These are phyloP conservation scores for Halichoeres trimaculatus DNA, from an alignment of 2,113 vertebrate species.

Conservation along the genomic window DNA sequence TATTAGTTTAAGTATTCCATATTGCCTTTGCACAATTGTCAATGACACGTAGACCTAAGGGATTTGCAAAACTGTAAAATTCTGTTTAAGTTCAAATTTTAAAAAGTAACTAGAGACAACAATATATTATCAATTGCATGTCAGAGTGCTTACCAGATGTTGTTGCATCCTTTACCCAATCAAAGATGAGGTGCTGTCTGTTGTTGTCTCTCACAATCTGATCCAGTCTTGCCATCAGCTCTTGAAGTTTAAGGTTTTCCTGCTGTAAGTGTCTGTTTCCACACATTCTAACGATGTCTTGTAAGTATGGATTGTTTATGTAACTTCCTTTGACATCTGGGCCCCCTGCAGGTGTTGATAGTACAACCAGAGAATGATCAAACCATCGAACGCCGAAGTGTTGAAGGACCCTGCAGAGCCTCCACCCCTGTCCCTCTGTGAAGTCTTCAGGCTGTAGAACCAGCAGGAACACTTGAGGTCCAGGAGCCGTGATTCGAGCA, in stretches of 20 bases:
- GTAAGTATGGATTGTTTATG: background rate
- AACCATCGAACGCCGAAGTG: background rate
- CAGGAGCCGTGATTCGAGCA: slow-evolving; percentile 33
- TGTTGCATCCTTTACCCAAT: background rate
- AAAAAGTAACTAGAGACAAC: background rate
- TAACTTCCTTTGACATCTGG: background rate
- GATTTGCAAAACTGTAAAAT: too few relatives aligned
- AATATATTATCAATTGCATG: too few relatives aligned
- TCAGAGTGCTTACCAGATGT: background rate
- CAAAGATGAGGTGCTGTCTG: background rate
- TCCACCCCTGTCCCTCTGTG: slow-evolving; percentile 5
- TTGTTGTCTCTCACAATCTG: slow-evolving; percentile 2
- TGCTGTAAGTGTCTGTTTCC: background rate
- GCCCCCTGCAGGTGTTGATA: background rate
- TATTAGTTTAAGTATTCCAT: too few relatives aligned
- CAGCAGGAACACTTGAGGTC: slow-evolving; percentile 55
- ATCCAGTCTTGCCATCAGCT: slow-evolving; percentile 11
- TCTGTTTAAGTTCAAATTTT: too few relatives aligned
- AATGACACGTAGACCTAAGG: too few relatives aligned
- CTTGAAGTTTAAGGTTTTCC: background rate
- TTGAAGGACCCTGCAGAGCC: background rate
- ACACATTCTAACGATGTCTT: background rate
- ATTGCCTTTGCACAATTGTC: too few relatives aligned
- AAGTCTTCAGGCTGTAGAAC: slow-evolving; percentile 44
- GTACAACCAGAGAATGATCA: slow-evolving; percentile 28